Evolutionary conservation across 2,888 invertebrate genomes (phyloP).

Genomic region (Lasioglossum villosulum): DNA sequence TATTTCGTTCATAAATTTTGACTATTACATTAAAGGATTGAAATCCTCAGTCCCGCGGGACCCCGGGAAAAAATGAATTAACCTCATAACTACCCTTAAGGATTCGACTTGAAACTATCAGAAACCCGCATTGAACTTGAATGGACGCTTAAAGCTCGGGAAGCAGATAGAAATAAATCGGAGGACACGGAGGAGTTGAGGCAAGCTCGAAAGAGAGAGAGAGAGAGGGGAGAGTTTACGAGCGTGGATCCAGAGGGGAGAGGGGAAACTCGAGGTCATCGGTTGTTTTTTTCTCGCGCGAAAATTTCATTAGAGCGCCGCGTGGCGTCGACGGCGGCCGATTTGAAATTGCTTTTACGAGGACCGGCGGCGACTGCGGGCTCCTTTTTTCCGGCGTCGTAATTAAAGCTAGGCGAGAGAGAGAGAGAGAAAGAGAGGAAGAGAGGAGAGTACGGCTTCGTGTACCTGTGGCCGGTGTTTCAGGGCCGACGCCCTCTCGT

Average conservation of each 20-base stretch:
- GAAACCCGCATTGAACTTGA: no score
- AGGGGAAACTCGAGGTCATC: not conserved
- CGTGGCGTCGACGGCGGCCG: constrained; percentile 51
- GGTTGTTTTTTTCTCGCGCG: constrained; percentile 64
- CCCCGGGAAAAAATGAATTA: no score
- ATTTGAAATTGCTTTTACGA: constrained; percentile 81
- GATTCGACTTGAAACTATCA: no score
- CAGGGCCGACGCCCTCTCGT: constrained; percentile 66
- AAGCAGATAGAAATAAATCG: not conserved
- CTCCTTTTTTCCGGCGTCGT: constrained; percentile 69
- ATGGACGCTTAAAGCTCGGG: not conserved
- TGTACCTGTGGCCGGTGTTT: constrained; percentile 39
- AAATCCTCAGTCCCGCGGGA: no score
- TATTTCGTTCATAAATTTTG: no score
- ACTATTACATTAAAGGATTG: no score
- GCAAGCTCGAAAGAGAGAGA: not conserved
- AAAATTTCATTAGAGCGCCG: constrained; percentile 70
- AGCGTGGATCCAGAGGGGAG: not conserved
- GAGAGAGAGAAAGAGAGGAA: not conserved
- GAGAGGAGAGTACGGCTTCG: constrained; percentile 46
- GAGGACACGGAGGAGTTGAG: not conserved
- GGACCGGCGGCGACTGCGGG: constrained; percentile 21
- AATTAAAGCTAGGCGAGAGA: constrained; percentile 76
- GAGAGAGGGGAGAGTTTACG: not conserved
- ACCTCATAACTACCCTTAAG: no score